Conservation (phyloP, 2,888 invertebrate genomes). For the Pollenia angustigena region DNA sequence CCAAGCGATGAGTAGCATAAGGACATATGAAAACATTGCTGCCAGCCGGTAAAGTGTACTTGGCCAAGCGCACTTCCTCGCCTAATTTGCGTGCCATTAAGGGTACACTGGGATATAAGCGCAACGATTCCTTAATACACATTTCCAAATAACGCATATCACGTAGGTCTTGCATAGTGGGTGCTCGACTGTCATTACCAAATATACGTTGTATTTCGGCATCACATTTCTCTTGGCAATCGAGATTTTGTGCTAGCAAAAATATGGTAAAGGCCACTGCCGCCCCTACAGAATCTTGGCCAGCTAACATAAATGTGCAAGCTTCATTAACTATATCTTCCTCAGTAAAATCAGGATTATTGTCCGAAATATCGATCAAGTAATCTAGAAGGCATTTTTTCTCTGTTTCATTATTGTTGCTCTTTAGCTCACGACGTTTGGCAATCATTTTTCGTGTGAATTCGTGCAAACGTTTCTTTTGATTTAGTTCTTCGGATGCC, state of each 20-base stretch:
- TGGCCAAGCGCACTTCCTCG: constrained; percentile 84
- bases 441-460: constrained; percentile 84
- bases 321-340: constrained; percentile 87
- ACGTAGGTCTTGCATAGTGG: constrained; percentile 86
- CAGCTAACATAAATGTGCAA: constrained; percentile 88
- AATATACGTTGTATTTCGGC: constrained; percentile 85
- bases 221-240: constrained; percentile 84
- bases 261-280: constrained; percentile 86
- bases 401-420: constrained; percentile 74
- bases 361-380: constrained; percentile 85
- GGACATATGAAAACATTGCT: constrained; percentile 86
- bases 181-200: constrained; percentile 83
- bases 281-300: constrained; percentile 87
- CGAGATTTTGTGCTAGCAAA: constrained; percentile 85
- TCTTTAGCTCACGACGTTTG: constrained; percentile 79
- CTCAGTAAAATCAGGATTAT: constrained; percentile 85
- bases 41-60: constrained; percentile 85
- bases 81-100: constrained; percentile 82
- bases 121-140: constrained; percentile 88
- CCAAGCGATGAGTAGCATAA: constrained; percentile 86
- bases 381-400: constrained; percentile 85
- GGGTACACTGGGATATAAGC: constrained; percentile 84
- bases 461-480: constrained; percentile 84
- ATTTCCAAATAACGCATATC: constrained; percentile 88
- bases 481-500: constrained; percentile 85